Percentiles rank a stretch among this genome's conserved stretches.
Evolutionary conservation across 2,113 vertebrate genomes (phyloP).

Genomic region (Xiphophorus hellerii): DNA sequence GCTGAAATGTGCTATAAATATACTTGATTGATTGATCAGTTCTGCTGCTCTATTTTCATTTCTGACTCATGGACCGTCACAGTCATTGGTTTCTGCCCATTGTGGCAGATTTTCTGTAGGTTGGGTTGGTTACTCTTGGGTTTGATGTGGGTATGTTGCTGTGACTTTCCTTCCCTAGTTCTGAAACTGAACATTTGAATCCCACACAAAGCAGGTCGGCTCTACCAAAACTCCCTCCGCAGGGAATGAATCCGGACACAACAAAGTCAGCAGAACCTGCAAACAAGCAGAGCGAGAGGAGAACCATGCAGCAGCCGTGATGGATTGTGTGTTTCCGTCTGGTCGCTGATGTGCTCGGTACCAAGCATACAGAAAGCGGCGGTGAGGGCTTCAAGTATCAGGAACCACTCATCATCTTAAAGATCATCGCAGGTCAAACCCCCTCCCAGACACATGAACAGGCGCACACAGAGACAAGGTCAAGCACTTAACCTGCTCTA

Average conservation of each 20-base stretch:
- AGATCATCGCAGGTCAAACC: slow-evolving; percentile 29
- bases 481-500: slow-evolving; percentile 67
- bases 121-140: not conserved
- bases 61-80: not conserved
- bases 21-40: too few species aligned
- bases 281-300: not conserved
- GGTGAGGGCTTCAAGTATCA: not conserved
- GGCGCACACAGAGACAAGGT: slow-evolving; percentile 35
- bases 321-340: not conserved
- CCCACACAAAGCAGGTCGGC: not conserved
- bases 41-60: not conserved
- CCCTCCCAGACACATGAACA: slow-evolving; percentile 9
- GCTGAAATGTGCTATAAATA: too few species aligned
- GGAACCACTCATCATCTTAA: slow-evolving; percentile 46
- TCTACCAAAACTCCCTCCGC: not conserved
- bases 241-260: not conserved
- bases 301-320: not conserved
- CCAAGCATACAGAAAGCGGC: not conserved
- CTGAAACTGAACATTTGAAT: not conserved
- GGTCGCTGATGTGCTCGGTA: not conserved
- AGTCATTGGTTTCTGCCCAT: not conserved
- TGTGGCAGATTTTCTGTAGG: too few species aligned
- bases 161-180: not conserved
- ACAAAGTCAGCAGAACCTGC: not conserved
- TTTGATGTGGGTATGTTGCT: not conserved